Evolutionary conservation across 1,140 invertebrate species (phyloP).

Genomic region (Saccostrea echinata): DNA sequence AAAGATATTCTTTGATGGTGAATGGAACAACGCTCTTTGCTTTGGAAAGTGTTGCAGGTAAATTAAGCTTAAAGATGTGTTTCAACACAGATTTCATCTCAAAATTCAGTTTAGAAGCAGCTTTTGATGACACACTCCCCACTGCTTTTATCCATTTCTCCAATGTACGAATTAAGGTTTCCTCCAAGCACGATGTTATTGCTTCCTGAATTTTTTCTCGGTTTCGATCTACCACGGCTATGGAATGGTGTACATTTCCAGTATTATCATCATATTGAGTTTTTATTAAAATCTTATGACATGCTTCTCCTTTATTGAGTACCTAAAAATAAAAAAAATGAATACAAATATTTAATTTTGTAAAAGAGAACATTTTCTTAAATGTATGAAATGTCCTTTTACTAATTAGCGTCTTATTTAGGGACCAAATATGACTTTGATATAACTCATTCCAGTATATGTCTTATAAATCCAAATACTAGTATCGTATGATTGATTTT

Average conservation of each 20-base stretch:
- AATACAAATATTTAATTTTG: background rate
- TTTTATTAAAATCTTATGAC: background rate
- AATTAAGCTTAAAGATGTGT: background rate
- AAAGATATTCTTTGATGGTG: background rate
- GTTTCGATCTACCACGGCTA: background rate
- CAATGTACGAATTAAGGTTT: background rate
- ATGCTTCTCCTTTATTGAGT: background rate
- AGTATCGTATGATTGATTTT: background rate
- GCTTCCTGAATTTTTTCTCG: background rate
- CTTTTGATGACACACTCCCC: background rate
- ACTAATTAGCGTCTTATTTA: no score
- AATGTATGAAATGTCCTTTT: no score
- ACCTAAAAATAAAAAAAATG: background rate
- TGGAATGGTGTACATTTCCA: background rate
- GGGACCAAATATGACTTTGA: background rate
- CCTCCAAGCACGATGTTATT: background rate
- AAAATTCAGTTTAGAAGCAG: background rate
- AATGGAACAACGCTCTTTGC: background rate
- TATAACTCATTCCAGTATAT: background rate
- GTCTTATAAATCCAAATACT: background rate
- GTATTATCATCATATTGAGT: background rate
- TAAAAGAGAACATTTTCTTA: background rate
- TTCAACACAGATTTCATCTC: background rate
- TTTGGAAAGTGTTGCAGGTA: background rate
- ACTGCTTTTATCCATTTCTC: background rate